Base-by-base conservation (phyloP, 2,888 invertebrate species). In the Eretmocerus hayati region DNA sequence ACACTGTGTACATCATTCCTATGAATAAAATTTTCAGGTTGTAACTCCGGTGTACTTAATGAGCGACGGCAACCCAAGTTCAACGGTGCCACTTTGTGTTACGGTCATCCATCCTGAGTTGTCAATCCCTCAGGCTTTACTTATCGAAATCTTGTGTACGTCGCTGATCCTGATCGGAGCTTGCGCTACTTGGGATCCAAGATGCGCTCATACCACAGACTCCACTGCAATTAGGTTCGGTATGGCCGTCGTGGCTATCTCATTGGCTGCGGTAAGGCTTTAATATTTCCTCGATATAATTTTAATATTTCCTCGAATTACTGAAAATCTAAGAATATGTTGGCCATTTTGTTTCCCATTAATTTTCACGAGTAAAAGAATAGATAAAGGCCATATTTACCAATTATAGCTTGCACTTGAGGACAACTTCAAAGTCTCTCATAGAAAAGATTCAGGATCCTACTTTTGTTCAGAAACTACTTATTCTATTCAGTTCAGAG, bases 101-200 rank as follows among this genome's bases (percentile, higher is more conserved):
- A 86, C 87, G 0, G 61, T 74, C 18, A 77, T 82, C 0, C 75
- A 79, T 58, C 54, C 64, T 0, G 71, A 72, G 2, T 65, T 83
- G 5, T 70, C 72, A 0, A 54, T 62, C 1, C 60, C 66, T 18
- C 74, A 70, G 39, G 71, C 64, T 1, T 48, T 70, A 37, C 37
- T 70, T 4, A 57, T 69, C 22, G 70, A 70, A 42, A 54, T 61
- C 1, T 48, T 67, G 21, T 64, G 64, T 46, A 67, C 67, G 4
- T 59, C 60, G 13, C 56, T 62, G 15, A 61, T 67, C 31, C 56
- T 67, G 11, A 57, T 62, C 40, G 62, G 62, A 1, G 67, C 81
- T 50, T 84, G 85, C 62, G 81, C 81, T 2, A 76, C 86, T 6
- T 86, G 85, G 85, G 87, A 88, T 66, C 81, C 81, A 15, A 74